phyloP scores from a whole-genome alignment of 2,797 vertebrate genomes.

The Diceros bicornis region DNA sequence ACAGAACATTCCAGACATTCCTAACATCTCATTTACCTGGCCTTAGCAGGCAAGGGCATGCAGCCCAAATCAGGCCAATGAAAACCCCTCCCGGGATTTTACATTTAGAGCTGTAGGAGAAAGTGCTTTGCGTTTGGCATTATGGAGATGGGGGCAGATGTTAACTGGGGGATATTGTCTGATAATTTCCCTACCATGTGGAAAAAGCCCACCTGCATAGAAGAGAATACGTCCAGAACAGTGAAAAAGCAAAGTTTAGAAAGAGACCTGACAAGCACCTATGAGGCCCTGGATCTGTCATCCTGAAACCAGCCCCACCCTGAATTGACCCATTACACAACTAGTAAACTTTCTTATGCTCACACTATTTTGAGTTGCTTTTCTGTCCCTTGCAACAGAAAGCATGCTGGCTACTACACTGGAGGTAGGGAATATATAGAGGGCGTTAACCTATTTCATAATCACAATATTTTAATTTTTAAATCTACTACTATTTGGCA shows the following conservation, averaged over 20 bases:
- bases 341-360: not conserved
- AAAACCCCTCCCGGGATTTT: not conserved
- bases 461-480: slow-evolving; percentile 26
- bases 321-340: slow-evolving; percentile 2
- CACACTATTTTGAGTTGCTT: not conserved
- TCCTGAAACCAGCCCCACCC: slow-evolving; percentile 52
- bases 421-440: not conserved
- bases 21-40: not conserved
- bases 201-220: not conserved
- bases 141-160: not conserved
- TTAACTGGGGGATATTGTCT: not conserved
- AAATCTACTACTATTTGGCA: slow-evolving; percentile 26
- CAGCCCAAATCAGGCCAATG: not conserved
- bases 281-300: slow-evolving; percentile 4
- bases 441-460: not conserved
- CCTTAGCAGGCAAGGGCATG: not conserved
- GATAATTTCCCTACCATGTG: not conserved
- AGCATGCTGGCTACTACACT: not conserved
- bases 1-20: not conserved
- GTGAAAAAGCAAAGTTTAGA: not conserved
- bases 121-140: not conserved
- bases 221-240: not conserved
- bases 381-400: slow-evolving; percentile 14
- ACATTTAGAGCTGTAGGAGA: not conserved
- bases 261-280: not conserved